A percentile compares a stretch with the other conserved stretches of the same genome.
Conservation (phyloP, 2,888 invertebrate species). For the Mylabris sibirica region DNA sequence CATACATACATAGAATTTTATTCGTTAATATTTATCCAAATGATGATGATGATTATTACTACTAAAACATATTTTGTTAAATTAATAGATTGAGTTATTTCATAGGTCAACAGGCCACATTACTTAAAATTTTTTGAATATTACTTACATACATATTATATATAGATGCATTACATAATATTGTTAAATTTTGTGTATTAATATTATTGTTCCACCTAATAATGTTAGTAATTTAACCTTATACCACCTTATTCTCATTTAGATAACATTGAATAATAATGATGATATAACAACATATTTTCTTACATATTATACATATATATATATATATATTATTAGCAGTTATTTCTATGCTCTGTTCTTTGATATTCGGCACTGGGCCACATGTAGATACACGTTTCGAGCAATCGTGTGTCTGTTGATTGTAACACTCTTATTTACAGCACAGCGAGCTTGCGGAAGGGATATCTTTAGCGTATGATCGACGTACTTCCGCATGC, state of each 20-base stretch:
- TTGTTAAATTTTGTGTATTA: constrained; percentile 31
- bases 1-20: neutral
- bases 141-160: constrained; percentile 38
- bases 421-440: constrained; percentile 54
- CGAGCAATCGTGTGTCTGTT: constrained; percentile 62
- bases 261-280: constrained; percentile 23
- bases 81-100: constrained; percentile 14
- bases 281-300: constrained; percentile 8
- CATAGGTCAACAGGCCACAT: constrained; percentile 53
- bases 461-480: constrained; percentile 22
- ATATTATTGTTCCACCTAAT: constrained; percentile 27
- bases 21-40: neutral
- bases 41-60: neutral
- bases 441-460: constrained; percentile 51
- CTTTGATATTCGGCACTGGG: constrained; percentile 59
- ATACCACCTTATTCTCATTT: constrained; percentile 13
- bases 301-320: no score
- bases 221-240: constrained; percentile 26
- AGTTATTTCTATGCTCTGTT: constrained; percentile 54
- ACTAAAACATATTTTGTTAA: constrained; percentile 3
- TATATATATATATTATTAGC: constrained; percentile 20
- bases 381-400: constrained; percentile 60
- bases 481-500: constrained; percentile 26
- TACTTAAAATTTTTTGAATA: constrained; percentile 50
- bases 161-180: constrained; percentile 20